These are phyloP conservation scores for Arbacia lixula DNA, from an alignment of 53 echinoderm and acorn worm genomes.

Conservation along the genomic window DNA sequence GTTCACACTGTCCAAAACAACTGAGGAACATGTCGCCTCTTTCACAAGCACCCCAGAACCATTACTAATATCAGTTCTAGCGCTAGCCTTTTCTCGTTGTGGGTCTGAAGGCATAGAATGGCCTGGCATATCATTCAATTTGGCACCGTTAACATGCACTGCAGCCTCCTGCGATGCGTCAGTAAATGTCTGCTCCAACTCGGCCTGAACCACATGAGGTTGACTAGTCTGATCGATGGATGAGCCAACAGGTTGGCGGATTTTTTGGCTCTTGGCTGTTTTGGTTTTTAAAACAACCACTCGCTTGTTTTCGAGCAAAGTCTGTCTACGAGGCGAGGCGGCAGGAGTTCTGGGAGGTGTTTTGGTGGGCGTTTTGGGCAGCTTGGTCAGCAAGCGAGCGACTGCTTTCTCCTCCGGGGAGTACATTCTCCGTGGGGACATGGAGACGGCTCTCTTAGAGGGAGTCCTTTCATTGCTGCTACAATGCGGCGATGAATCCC, in stretches of 20 bases:
- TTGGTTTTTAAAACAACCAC: conserved; percentile 15
- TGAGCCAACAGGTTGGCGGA: background rate
- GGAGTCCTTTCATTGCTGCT: conserved; percentile 6
- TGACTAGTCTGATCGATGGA: background rate
- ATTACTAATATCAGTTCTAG: too few relatives aligned
- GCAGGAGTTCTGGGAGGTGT: conserved; percentile 10
- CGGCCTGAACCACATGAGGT: too few relatives aligned
- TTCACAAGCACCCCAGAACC: too few relatives aligned
- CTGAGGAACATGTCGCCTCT: too few relatives aligned
- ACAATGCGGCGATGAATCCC: background rate
- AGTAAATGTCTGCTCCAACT: background rate
- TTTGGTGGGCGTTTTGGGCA: conserved; percentile 35
- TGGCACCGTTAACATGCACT: conserved; percentile 10
- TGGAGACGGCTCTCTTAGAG: background rate
- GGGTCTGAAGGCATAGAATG: too few relatives aligned
- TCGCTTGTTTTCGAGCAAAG: background rate
- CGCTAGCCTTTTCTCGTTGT: too few relatives aligned
- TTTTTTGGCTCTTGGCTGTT: background rate
- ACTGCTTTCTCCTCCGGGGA: conserved; percentile 49
- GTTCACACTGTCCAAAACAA: too few relatives aligned
- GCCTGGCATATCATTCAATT: conserved; percentile 1
- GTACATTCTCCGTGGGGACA: conserved; percentile 11
- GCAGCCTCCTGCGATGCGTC: background rate
- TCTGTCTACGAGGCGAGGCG: too few relatives aligned
- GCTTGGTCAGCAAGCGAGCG: conserved; percentile 33